A percentile compares a stretch with the other conserved stretches of the same genome.
phyloP scores from a whole-genome alignment of 2,888 invertebrate genomes.

The Macropis europaea region DNA sequence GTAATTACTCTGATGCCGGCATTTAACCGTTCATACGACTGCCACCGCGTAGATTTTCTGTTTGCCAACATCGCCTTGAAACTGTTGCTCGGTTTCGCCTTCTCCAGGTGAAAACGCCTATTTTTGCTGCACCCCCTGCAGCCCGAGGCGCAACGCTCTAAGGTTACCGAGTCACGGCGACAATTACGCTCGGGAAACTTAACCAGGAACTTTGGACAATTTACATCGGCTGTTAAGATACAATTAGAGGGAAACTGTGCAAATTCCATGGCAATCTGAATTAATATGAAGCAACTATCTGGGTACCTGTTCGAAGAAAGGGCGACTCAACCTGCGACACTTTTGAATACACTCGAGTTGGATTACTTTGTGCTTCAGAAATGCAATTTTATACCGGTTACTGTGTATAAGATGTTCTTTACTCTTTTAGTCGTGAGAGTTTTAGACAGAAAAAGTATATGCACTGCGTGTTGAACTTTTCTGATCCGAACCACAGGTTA shows the following conservation, averaged over 20 bases:
- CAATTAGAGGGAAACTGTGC: conserved; percentile 26
- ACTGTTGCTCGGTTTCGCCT: conserved; percentile 41
- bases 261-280: conserved; percentile 18
- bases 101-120: conserved; percentile 8
- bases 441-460: too few relatives aligned
- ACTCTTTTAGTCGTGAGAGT: too few relatives aligned
- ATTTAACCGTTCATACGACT: conserved; percentile 66
- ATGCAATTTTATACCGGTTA: too few relatives aligned
- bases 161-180: conserved; percentile 38
- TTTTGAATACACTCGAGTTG: too few relatives aligned
- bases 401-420: too few relatives aligned
- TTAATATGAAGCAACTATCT: conserved; percentile 34
- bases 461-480: too few relatives aligned
- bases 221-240: conserved; percentile 38
- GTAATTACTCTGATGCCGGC: conserved; percentile 68
- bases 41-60: conserved; percentile 45
- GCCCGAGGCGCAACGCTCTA: neutral
- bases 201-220: conserved; percentile 36
- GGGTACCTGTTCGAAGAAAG: neutral
- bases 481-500: too few relatives aligned
- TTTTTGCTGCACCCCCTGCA: neutral
- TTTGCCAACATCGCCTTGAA: conserved; percentile 45
- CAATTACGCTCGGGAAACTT: conserved; percentile 27
- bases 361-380: too few relatives aligned
- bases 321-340: too few relatives aligned